Percentiles rank a stretch among this genome's conserved stretches.
These are phyloP conservation scores for Anarrhichthys ocellatus DNA, from an alignment of 2,113 vertebrate genomes.

Conservation along the genomic window DNA sequence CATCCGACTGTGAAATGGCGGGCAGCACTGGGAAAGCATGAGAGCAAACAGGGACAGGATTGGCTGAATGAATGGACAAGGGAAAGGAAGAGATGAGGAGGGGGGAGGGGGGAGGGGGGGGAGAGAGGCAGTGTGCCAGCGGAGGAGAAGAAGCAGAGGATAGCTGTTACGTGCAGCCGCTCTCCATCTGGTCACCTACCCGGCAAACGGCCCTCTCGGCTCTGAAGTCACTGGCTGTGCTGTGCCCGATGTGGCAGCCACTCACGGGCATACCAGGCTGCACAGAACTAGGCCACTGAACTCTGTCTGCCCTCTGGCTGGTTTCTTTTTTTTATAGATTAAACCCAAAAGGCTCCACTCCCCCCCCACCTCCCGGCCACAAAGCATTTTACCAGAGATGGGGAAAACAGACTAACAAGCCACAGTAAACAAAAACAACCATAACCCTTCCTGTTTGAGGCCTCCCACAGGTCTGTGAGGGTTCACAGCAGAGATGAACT, in stretches of 20 bases:
- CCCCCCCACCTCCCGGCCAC: slow-evolving; percentile 45
- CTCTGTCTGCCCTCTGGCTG: slow-evolving; percentile 67
- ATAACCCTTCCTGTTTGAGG: slow-evolving; percentile 12
- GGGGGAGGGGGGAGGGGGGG: slow-evolving; percentile 15
- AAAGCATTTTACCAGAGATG: slow-evolving; percentile 50
- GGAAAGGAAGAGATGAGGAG: slow-evolving; percentile 52
- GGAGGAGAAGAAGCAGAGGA: slow-evolving; percentile 49
- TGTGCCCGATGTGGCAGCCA: slow-evolving; percentile 62
- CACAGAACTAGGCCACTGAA: slow-evolving; percentile 77
- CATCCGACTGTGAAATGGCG: slow-evolving; percentile 47
- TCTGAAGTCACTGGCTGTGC: slow-evolving; percentile 67
- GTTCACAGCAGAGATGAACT: slow-evolving; percentile 23
- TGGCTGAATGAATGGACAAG: slow-evolving; percentile 57
- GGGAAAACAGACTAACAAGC: slow-evolving; percentile 36
- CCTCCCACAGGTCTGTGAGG: slow-evolving; percentile 5
- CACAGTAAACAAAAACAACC: slow-evolving; percentile 49
- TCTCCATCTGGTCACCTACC: slow-evolving; percentile 73
- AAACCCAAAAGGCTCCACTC: slow-evolving; percentile 65
- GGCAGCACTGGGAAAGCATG: slow-evolving; percentile 18
- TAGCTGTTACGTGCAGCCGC: slow-evolving; percentile 42
- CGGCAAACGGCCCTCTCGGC: slow-evolving; percentile 50
- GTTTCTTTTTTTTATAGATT: slow-evolving; percentile 46
- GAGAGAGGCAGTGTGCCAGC: slow-evolving; percentile 59
- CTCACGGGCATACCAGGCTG: slow-evolving; percentile 65
- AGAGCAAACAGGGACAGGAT: slow-evolving; percentile 36